Evolutionary conservation across 2,888 invertebrate genomes (phyloP).

Genomic region (Drosophila ezoana): DNA sequence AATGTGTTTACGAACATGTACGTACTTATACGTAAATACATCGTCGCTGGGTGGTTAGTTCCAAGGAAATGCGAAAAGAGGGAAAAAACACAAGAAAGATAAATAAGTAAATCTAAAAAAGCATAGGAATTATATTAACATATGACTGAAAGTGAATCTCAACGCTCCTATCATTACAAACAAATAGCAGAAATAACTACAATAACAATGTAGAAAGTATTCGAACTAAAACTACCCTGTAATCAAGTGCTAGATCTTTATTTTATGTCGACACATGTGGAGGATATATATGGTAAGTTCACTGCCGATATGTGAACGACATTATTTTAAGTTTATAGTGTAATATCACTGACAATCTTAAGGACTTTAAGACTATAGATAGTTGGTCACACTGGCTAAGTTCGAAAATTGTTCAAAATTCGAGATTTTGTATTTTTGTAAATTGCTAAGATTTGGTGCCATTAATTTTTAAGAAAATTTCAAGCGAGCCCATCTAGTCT

Average conservation of each 20-base stretch:
- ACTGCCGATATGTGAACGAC: too few species aligned
- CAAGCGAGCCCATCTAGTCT: too few species aligned
- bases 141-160: constrained; percentile 21
- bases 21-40: constrained; percentile 3
- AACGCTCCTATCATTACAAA: constrained; percentile 35
- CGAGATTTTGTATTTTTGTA: too few species aligned
- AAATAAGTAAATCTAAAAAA: constrained; percentile 9
- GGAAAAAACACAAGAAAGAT: neutral
- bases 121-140: constrained; percentile 25
- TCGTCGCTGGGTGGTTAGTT: neutral
- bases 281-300: too few species aligned
- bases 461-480: too few species aligned
- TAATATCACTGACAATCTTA: too few species aligned
- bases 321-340: too few species aligned
- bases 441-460: too few species aligned
- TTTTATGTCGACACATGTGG: too few species aligned
- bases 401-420: too few species aligned
- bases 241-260: rapidly evolving
- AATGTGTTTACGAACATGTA: neutral
- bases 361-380: too few species aligned
- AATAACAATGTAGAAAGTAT: neutral
- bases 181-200: neutral
- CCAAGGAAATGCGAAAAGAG: neutral
- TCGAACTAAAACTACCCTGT: constrained; percentile 4
- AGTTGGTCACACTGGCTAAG: too few species aligned